Evolutionary conservation across 2,888 invertebrate species (phyloP).

Genomic region (Drosophila monieri): DNA sequence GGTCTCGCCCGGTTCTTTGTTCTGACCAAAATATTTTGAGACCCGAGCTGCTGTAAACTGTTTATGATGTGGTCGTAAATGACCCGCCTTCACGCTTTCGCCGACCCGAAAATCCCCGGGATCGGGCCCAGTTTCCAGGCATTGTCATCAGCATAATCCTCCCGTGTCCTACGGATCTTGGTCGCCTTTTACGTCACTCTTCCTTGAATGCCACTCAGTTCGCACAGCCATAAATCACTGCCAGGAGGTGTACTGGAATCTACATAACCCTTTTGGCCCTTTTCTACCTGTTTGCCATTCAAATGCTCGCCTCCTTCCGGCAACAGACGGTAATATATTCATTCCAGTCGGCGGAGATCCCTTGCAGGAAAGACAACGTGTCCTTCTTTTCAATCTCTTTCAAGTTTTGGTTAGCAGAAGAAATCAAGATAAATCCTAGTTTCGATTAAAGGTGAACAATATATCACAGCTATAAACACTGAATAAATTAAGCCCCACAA

Average conservation of each 20-base stretch:
- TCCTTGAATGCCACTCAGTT: constrained; percentile 35
- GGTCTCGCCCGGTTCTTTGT: constrained; percentile 53
- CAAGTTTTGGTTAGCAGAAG: neutral
- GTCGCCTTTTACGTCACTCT: constrained; percentile 62
- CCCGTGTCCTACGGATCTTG: constrained; percentile 17
- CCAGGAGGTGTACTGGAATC: constrained; percentile 6
- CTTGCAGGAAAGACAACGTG: neutral
- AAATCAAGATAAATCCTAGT: neutral
- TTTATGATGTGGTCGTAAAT: constrained; percentile 77
- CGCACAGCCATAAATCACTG: constrained; percentile 60
- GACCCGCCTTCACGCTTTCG: constrained; percentile 60
- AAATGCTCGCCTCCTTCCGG: constrained; percentile 8
- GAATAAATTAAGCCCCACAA: neutral
- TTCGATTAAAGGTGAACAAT: neutral
- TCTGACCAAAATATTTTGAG: constrained; percentile 81
- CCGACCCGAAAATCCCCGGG: constrained; percentile 29
- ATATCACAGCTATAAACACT: neutral
- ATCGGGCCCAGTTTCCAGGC: constrained; percentile 5
- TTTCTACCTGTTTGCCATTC: constrained; percentile 45
- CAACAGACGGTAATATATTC: constrained; percentile 17
- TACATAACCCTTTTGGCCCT: constrained; percentile 54
- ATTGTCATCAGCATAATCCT: constrained; percentile 45
- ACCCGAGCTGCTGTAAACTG: constrained; percentile 56
- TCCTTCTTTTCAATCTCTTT: neutral
- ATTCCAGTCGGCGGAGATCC: neutral